phyloP scores from a whole-genome alignment of 2,888 invertebrate species.

The Portevinia maculata region DNA sequence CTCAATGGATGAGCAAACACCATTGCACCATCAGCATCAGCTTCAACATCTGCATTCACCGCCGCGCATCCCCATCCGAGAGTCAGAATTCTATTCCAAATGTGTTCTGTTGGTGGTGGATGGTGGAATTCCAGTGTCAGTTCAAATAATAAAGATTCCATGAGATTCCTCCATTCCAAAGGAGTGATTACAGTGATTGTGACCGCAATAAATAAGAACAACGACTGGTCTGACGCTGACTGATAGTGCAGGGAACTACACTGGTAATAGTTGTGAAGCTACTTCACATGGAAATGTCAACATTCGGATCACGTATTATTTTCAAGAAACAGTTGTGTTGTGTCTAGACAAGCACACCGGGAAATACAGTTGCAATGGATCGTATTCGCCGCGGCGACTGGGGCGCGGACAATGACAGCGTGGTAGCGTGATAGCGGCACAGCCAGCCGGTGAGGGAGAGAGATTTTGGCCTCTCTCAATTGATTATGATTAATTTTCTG shows the following conservation, averaged over 20 bases:
- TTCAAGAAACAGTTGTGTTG: slow-evolving; percentile 56
- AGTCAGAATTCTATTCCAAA: slow-evolving; percentile 44
- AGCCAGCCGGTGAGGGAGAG: slow-evolving; percentile 21
- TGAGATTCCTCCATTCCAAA: slow-evolving; percentile 47
- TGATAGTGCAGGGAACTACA: slow-evolving; percentile 42
- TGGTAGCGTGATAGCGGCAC: background rate
- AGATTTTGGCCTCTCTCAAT: slow-evolving; percentile 52
- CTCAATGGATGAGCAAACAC: slow-evolving; percentile 70
- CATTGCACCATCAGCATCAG: slow-evolving; percentile 33
- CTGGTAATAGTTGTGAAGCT: background rate
- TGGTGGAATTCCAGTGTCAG: slow-evolving; percentile 39
- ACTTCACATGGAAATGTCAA: slow-evolving; percentile 51
- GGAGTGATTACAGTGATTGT: slow-evolving; percentile 67
- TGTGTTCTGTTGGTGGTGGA: slow-evolving; percentile 14
- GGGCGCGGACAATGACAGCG: slow-evolving; percentile 44
- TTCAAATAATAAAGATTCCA: slow-evolving; percentile 64
- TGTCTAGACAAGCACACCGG: slow-evolving; percentile 66
- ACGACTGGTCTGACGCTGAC: slow-evolving; percentile 38
- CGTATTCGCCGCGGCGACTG: slow-evolving; percentile 36
- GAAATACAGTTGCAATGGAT: slow-evolving; percentile 66
- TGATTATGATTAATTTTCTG: slow-evolving; percentile 72
- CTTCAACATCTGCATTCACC: background rate
- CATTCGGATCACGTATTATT: slow-evolving; percentile 70
- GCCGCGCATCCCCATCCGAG: slow-evolving; percentile 20
- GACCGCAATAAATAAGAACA: slow-evolving; percentile 68